Conservation (phyloP, 2,888 invertebrate genomes). For the Nephrotoma appendiculata region DNA sequence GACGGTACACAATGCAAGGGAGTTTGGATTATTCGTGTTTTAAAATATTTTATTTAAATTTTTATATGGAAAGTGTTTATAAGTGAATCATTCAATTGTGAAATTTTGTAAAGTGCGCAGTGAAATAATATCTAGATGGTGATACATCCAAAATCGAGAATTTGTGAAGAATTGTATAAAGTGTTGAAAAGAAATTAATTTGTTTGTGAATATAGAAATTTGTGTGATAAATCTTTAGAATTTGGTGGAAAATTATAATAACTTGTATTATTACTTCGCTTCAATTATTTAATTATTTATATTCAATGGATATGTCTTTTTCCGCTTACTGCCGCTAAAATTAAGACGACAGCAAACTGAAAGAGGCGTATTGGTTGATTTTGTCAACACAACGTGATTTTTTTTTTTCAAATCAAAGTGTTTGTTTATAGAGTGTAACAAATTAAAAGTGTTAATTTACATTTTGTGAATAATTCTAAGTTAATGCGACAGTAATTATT, state of each 20-base stretch:
- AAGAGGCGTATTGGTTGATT: slow-evolving; percentile 30
- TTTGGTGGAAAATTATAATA: neutral
- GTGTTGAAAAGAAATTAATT: neutral
- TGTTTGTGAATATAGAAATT: neutral
- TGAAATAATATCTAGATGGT: neutral
- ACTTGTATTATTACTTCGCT: neutral
- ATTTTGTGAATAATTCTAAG: neutral
- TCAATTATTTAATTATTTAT: neutral
- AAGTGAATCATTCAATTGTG: neutral
- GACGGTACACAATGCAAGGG: neutral
- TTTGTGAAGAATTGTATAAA: neutral
- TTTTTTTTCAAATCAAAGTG: neutral
- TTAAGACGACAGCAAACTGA: slow-evolving; percentile 33
- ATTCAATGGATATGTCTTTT: slow-evolving; percentile 33
- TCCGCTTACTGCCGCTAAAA: slow-evolving; percentile 35
- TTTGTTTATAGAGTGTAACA: neutral
- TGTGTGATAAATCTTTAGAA: neutral
- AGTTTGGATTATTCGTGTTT: neutral
- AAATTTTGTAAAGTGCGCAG: too few species aligned
- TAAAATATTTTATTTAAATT: too few species aligned
- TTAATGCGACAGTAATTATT: too few species aligned
- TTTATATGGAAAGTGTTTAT: neutral
- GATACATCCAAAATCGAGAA: neutral
- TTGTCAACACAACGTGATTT: neutral
- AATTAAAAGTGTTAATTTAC: neutral